Base-by-base conservation (phyloP, 2,888 invertebrate genomes). In the Parnassius mnemosyne region DNA sequence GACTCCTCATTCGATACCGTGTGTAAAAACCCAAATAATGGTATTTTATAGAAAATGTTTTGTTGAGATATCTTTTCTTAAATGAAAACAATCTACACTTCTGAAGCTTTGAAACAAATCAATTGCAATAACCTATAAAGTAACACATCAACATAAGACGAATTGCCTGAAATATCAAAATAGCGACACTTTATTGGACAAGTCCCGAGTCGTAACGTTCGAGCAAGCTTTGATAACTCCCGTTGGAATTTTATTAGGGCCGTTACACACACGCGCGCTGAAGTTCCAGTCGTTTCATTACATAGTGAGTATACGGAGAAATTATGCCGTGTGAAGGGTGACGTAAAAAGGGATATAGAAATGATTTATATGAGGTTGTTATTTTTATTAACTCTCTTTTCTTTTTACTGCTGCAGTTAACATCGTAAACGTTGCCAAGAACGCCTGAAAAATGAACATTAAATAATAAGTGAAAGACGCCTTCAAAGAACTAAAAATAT, bases 181-280 rank as follows among this genome's bases (percentile, higher is more conserved):
- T 61, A n/a, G 34, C 53, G 25, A 34, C 56, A 44, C 10, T 57
- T 57, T 54, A 57, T 53, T 57, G 57, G 49, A 13, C 43, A 25
- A 53, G 53, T 57, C 44, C 51, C 61, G 57, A 11, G 16, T 53
- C 43, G 58, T 52, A 63, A 63, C 51, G 44, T 34, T 11, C 50
- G 44, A 54, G 53, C n/a, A 13, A 13, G 54, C 44, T 55, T 63
- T 53, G 63, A 63, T 63, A 51, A 51, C 56, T 34, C 25, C 20
- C 42, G 54, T 60, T 49, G 49, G 59, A 60, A 63, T 60, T 63
- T 63, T 60, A 63, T 63, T 63, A 49, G 12, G 56, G 60, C 53
- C 46, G 63, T 63, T 63, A 60, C 56, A 47, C 55, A 51, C 59
- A 60, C 60, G 56, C 63, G 56, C 53, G 20, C 34, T 34, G 34